A percentile compares a stretch with the other conserved stretches of the same genome.
phyloP scores from a whole-genome alignment of 2,888 invertebrate genomes.

The Saturnia japonica region DNA sequence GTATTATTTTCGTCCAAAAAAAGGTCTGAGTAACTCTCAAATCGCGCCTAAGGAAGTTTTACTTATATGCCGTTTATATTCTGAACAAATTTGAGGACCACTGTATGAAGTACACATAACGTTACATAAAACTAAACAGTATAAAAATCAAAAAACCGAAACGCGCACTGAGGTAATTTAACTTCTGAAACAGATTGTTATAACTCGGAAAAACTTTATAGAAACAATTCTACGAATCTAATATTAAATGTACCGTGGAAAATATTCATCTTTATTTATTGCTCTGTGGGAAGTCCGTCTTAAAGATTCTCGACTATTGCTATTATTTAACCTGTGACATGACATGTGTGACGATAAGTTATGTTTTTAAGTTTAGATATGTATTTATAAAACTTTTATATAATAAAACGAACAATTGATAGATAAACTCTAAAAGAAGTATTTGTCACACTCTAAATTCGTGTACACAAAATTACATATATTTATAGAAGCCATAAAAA shows the following conservation, averaged over 20 bases:
- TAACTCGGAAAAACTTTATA: slow-evolving; percentile 44
- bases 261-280: slow-evolving; percentile 49
- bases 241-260: slow-evolving; percentile 54
- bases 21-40: too few species aligned
- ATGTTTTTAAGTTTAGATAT: background rate
- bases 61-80: too few species aligned
- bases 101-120: slow-evolving; percentile 5
- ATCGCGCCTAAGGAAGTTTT: too few species aligned
- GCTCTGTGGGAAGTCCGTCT: slow-evolving; percentile 24
- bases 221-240: slow-evolving; percentile 54
- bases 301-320: slow-evolving; percentile 22
- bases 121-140: slow-evolving; percentile 26
- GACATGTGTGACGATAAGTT: background rate
- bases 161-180: slow-evolving; percentile 36
- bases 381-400: background rate
- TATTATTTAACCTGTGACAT: slow-evolving; percentile 14
- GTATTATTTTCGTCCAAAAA: too few species aligned
- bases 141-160: slow-evolving; percentile 50
- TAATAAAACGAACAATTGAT: too few species aligned
- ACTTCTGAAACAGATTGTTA: slow-evolving; percentile 40
- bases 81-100: background rate
- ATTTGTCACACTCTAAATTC: too few species aligned
- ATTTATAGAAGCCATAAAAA: too few species aligned
- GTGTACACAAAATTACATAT: too few species aligned
- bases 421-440: too few species aligned